Base-by-base conservation (phyloP, 1,140 invertebrate genomes). In the Frieseomelitta varia region DNA sequence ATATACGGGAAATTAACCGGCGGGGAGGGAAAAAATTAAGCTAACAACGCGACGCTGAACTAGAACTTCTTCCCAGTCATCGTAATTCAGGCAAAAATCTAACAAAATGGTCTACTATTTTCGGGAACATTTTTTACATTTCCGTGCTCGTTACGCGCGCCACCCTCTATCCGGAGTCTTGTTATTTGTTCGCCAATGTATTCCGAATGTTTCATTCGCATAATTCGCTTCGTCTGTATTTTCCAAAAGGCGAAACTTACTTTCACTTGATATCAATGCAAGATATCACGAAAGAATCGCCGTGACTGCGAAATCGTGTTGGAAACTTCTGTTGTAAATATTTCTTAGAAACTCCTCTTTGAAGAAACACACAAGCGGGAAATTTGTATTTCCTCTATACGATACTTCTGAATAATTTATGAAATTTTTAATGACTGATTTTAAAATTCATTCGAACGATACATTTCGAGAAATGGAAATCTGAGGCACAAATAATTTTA, bases 51-150 rank as follows among this genome's bases (percentile, higher is more conserved):
- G 67, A 65, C 15, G 19, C 19, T 47, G 58, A 68, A 34, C 24
- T 47, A 47, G 2, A 24, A 55, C 39, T 34, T 65, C 2, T 34
- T 68, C 24, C 21, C 78, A 69, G 69, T 71, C 15, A 71, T 78
- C 15, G 24, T 67, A 67, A 83, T 71, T 78, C 74, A 4, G 24
- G 21, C 17, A 12, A 71, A 84, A 84, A 68, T 79, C 75, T n/a
- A 69, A 78, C 75, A 84, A 79, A 78, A 78, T 69, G 55, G 30
- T 15, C 34, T 6, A 53, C 75, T 79, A 47, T n/a, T 71, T 79
- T 27, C 39, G 21, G 4, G n/a, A 30, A 68, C 56, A 67, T 61
- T 39, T 78, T 83, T 19, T 68, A 83, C 61, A 61, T 34, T 71
- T 61, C 67, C 24, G 11, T 78, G n/a, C 24, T 71, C 55, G 27